Percentiles rank a stretch among this genome's conserved stretches.
These are phyloP conservation scores for Carollia perspicillata DNA, from an alignment of 2,113 vertebrate species.

Conservation along the genomic window DNA sequence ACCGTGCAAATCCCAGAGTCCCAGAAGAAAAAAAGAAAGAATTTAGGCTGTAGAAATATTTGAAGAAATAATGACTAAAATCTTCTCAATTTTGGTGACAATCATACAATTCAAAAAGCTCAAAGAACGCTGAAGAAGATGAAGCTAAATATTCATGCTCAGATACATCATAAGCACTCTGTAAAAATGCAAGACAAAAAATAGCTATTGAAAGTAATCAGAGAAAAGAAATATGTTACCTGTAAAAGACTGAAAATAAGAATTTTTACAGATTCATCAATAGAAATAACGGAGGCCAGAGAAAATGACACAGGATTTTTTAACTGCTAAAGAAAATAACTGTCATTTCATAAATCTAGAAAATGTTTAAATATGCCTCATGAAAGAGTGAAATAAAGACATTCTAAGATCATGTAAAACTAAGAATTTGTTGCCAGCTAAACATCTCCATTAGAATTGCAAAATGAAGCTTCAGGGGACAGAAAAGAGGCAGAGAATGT, in stretches of 20 bases:
- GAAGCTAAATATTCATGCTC: neutral
- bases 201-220: neutral
- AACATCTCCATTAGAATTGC: neutral
- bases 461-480: neutral
- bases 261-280: neutral
- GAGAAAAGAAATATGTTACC: neutral
- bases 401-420: neutral
- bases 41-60: neutral
- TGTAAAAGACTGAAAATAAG: neutral
- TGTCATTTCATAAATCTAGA: neutral
- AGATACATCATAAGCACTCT: neutral
- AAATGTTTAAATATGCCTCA: neutral
- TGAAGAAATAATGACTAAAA: neutral
- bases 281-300: neutral
- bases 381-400: neutral
- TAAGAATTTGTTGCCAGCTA: neutral
- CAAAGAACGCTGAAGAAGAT: neutral
- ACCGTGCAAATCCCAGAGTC: neutral
- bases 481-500: neutral
- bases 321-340: neutral
- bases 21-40: neutral
- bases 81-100: neutral
- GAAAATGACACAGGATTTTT: neutral
- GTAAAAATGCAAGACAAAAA: neutral
- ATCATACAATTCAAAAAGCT: neutral